phyloP scores from a whole-genome alignment of 2,888 invertebrate genomes.

The Eumerus sabulonum region DNA sequence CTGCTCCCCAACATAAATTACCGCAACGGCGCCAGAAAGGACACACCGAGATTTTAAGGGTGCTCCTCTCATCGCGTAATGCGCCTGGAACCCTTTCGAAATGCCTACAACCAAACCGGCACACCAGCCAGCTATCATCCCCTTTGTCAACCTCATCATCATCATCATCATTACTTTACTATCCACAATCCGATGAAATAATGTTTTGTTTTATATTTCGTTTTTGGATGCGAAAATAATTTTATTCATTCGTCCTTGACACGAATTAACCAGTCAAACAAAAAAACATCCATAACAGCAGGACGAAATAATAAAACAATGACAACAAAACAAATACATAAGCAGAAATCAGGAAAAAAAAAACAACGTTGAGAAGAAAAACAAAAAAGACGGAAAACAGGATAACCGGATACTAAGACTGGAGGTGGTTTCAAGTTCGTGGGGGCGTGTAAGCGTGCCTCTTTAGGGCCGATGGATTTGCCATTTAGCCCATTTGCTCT shows the following conservation, averaged over 20 bases:
- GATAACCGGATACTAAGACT: neutral
- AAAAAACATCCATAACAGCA: constrained; percentile 20
- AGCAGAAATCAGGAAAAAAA: neutral
- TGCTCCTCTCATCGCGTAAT: too few relatives aligned
- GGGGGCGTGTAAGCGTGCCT: constrained; percentile 30
- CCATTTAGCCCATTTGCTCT: constrained; percentile 15
- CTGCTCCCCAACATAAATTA: constrained; percentile 52
- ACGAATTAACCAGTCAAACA: constrained; percentile 63
- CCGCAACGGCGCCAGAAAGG: constrained; percentile 59
- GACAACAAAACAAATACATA: constrained; percentile 21
- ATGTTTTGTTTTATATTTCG: too few relatives aligned
- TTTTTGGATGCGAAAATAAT: constrained; percentile 57
- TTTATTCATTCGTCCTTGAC: constrained; percentile 67
- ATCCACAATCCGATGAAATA: constrained; percentile 41
- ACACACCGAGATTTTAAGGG: neutral
- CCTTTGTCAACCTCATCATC: constrained; percentile 19
- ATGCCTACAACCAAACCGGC: constrained; percentile 35
- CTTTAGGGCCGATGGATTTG: constrained; percentile 36
- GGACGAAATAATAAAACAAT: constrained; percentile 37
- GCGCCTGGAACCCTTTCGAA: constrained; percentile 22
- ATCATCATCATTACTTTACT: constrained; percentile 14
- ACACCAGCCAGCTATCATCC: neutral
- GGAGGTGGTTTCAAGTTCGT: constrained; percentile 30
- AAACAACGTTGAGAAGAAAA: neutral
- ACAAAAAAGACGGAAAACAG: too few relatives aligned